Conservation (phyloP, 2,888 invertebrate genomes). For the Eremobia ochroleuca region DNA sequence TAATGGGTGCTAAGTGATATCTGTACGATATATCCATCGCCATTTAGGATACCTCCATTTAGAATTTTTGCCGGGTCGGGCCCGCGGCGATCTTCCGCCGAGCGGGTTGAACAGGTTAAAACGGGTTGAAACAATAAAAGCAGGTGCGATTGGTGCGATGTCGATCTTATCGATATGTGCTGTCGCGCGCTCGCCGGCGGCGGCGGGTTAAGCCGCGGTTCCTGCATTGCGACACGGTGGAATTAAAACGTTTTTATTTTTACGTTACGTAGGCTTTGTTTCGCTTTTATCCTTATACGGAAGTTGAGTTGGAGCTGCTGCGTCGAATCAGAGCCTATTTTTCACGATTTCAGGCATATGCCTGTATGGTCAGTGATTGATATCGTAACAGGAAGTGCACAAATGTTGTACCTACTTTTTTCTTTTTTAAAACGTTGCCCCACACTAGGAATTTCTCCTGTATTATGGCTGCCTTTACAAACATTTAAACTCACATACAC, state of each 20-base stretch:
- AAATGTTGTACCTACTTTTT: not conserved
- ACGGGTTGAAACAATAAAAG: slow-evolving; percentile 83
- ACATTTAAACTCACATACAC: too few species aligned
- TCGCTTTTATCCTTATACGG: slow-evolving; percentile 53
- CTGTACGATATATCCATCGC: slow-evolving; percentile 63
- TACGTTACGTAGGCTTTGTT: slow-evolving; percentile 48
- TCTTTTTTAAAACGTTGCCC: too few species aligned
- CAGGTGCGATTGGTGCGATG: slow-evolving; percentile 75
- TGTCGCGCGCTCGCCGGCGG: slow-evolving; percentile 82
- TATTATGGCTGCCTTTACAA: too few species aligned
- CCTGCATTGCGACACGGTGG: slow-evolving; percentile 70
- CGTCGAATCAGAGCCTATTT: not conserved
- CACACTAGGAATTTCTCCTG: too few species aligned
- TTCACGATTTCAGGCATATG: not conserved
- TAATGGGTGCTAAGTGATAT: slow-evolving; percentile 67
- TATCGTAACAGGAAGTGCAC: too few species aligned
- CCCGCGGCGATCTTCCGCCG: slow-evolving; percentile 72
- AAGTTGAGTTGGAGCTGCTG: not conserved
- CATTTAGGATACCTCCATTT: slow-evolving; percentile 79
- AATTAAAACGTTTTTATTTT: slow-evolving; percentile 68
- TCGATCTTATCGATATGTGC: slow-evolving; percentile 86
- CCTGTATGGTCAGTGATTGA: too few species aligned
- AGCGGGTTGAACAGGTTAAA: slow-evolving; percentile 70
- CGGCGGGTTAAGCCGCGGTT: slow-evolving; percentile 74
- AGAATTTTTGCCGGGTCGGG: slow-evolving; percentile 73